Conservation (phyloP, 2,888 invertebrate species). For the Ormyrus rosae region DNA sequence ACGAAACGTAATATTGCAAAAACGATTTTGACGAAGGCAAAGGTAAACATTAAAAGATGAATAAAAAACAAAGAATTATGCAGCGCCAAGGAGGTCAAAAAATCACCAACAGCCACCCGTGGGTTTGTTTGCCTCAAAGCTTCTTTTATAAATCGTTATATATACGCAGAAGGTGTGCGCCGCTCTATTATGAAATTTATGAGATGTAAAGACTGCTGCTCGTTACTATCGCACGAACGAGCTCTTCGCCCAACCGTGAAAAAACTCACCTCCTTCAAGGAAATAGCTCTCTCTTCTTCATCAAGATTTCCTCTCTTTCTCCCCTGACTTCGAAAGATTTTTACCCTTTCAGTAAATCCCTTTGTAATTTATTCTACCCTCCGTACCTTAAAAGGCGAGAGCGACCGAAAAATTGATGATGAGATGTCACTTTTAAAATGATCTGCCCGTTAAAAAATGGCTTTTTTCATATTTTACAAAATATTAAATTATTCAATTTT, state of each 20-base stretch:
- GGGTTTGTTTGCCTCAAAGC: slow-evolving; percentile 4
- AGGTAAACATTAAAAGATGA: neutral
- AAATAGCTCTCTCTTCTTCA: slow-evolving; percentile 33
- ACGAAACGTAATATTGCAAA: too few relatives aligned
- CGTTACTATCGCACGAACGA: slow-evolving; percentile 53
- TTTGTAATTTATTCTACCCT: neutral
- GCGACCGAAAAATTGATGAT: slow-evolving; percentile 9
- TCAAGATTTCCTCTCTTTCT: slow-evolving; percentile 18
- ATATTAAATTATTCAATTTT: too few relatives aligned
- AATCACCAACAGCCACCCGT: slow-evolving; percentile 1
- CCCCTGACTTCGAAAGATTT: neutral
- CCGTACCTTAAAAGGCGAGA: slow-evolving; percentile 9
- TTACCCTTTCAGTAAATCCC: slow-evolving; percentile 11
- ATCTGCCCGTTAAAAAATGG: neutral
- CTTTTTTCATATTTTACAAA: too few relatives aligned
- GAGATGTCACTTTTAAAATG: slow-evolving; percentile 27
- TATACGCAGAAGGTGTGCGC: neutral
- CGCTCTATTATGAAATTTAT: slow-evolving; percentile 51
- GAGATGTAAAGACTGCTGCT: slow-evolving; percentile 54
- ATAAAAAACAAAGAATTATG: neutral
- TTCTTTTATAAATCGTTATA: slow-evolving; percentile 1
- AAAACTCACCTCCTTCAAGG: slow-evolving; percentile 27
- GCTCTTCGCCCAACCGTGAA: slow-evolving; percentile 25
- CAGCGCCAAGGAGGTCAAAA: slow-evolving; percentile 3
- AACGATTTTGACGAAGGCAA: neutral